Conservation (phyloP, 2,113 vertebrate genomes). For the Nothobranchius kuhntae region DNA sequence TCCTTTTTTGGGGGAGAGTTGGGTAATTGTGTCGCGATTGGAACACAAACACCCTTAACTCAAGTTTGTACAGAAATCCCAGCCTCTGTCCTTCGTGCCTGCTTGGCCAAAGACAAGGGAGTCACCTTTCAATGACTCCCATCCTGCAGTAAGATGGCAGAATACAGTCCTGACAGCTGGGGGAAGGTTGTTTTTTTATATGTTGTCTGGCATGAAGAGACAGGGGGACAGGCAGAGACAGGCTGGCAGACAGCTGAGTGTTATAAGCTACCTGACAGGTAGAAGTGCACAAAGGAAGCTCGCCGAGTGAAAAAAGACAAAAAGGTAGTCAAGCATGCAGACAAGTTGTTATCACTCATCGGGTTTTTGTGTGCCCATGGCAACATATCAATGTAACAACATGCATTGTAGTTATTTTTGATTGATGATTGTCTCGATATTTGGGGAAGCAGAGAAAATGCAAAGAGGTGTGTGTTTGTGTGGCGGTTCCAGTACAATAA, state of each 20-base stretch:
- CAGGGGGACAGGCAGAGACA: slow-evolving; percentile 39
- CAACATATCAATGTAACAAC: slow-evolving; percentile 6
- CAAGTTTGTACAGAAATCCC: not conserved
- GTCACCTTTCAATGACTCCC: slow-evolving; percentile 14
- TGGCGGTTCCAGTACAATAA: slow-evolving; percentile 11
- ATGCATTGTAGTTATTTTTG: slow-evolving; percentile 1
- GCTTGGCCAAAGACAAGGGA: slow-evolving; percentile 22
- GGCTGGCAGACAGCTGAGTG: slow-evolving; percentile 26
- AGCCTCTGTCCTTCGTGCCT: slow-evolving; percentile 4
- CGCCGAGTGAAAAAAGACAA: slow-evolving; percentile 12
- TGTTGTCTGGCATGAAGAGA: slow-evolving; percentile 19
- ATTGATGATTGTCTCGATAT: slow-evolving; percentile 8
- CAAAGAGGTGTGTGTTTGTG: slow-evolving; percentile 9
- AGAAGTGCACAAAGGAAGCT: slow-evolving; percentile 21
- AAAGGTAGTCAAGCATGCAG: slow-evolving; percentile 25
- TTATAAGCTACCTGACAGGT: slow-evolving; percentile 34
- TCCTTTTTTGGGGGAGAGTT: too few relatives aligned
- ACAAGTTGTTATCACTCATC: slow-evolving; percentile 28
- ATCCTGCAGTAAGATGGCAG: slow-evolving; percentile 36
- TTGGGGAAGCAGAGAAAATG: slow-evolving; percentile 3
- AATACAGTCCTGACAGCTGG: slow-evolving; percentile 16
- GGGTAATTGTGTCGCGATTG: not conserved
- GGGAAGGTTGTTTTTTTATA: slow-evolving; percentile 17
- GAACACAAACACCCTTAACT: not conserved
- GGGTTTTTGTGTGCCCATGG: slow-evolving; percentile 20